A percentile compares a stretch with the other conserved stretches of the same genome.
Evolutionary conservation across 2,797 vertebrate species (phyloP).

Genomic region (Pangasius djambal): DNA sequence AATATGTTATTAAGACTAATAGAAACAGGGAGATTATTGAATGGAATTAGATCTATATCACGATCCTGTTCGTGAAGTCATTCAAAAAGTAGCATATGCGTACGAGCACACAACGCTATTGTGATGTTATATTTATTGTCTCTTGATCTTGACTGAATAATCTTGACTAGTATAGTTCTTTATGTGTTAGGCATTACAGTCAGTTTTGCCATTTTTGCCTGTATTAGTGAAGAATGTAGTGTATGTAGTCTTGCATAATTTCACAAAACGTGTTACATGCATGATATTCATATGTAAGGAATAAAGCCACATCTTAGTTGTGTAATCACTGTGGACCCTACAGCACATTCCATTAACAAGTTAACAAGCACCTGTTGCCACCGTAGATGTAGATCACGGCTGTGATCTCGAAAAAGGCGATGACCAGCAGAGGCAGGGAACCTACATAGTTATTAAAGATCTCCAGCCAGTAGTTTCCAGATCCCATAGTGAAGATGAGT

Average conservation of each 20-base stretch:
- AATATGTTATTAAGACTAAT: neutral
- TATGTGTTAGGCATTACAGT: neutral
- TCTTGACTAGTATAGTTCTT: neutral
- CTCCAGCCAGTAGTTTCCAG: constrained; percentile 86
- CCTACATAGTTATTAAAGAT: constrained; percentile 80
- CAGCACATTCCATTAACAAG: neutral
- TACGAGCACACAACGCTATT: neutral
- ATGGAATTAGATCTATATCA: neutral
- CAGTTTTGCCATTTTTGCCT: neutral
- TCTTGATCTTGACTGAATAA: neutral
- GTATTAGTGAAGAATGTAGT: neutral
- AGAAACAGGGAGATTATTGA: neutral
- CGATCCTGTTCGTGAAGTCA: neutral
- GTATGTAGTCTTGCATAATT: neutral
- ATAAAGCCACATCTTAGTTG: neutral
- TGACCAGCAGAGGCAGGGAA: constrained; percentile 78
- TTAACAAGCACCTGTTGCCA: constrained; percentile 72
- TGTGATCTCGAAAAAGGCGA: constrained; percentile 81
- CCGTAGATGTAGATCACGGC: constrained; percentile 79
- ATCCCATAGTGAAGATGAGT: constrained; percentile 80
- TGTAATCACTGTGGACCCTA: neutral
- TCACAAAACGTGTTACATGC: neutral
- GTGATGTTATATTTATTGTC: neutral
- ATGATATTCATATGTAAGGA: neutral
- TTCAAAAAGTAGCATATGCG: neutral